A percentile compares a stretch with the other conserved stretches of the same genome.
Evolutionary conservation across 2,888 invertebrate genomes (phyloP).

Genomic region (Caenorhabditis sp.): DNA sequence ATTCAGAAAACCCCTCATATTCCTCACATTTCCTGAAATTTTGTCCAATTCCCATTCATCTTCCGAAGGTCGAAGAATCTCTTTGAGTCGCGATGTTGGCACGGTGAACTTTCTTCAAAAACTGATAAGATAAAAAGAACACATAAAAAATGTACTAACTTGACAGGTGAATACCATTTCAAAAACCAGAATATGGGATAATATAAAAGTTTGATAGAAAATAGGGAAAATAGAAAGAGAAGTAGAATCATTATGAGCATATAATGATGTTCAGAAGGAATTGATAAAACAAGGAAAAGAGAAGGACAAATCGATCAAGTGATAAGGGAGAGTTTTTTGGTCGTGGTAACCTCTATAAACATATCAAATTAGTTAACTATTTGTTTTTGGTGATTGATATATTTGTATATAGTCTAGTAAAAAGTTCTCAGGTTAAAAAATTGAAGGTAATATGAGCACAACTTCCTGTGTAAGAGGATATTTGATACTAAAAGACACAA

Average conservation of each 20-base stretch:
- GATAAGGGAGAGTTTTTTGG: no score
- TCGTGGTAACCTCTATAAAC: no score
- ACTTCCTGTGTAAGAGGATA: no score
- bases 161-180: conserved; percentile 30
- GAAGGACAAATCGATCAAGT: neutral
- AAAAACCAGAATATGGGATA: conserved; percentile 12
- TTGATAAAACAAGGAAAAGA: neutral
- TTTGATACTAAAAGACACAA: no score
- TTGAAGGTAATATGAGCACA: no score
- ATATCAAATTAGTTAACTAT: no score
- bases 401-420: no score
- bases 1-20: neutral
- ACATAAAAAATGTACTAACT: conserved; percentile 13
- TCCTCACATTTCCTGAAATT: conserved; percentile 10
- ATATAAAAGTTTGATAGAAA: conserved; percentile 10
- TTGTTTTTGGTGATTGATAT: no score
- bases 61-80: conserved; percentile 21
- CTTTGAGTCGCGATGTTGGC: conserved; percentile 20
- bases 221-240: conserved; percentile 18
- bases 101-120: conserved; percentile 31
- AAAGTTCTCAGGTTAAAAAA: no score
- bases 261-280: conserved; percentile 4
- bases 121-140: neutral
- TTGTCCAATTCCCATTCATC: conserved; percentile 31
- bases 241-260: conserved; percentile 14